Evolutionary conservation across 2,888 invertebrate species (phyloP), one percentile per base, ranked within the genome.

Genomic region (Tortricodes alternella): DNA sequence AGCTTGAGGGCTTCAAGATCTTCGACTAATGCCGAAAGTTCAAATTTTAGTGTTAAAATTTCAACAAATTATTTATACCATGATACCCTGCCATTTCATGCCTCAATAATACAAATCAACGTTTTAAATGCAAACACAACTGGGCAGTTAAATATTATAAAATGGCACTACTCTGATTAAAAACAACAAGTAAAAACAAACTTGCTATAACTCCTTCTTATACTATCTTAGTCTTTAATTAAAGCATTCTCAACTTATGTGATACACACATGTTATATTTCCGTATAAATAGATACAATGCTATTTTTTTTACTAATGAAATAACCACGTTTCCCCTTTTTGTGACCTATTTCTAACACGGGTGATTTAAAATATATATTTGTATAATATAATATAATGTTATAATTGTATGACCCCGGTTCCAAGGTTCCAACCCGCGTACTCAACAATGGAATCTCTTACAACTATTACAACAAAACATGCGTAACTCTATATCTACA

Each of bases 71-170:
- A n/a, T n/a, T 71, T 61, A 66, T 71, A 74, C 70, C 78, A 72
- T 73, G 78, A 81, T 89, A 88, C 89, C 87, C 89, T 89, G 89
- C 85, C 78, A 80, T 82, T 83, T 86, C 82, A 84, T 85, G 85
- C 83, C 85, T 75, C 73, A 72, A 76, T 63, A 62, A 73, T 70
- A 74, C 7, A 60, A 72, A 68, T 21, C 11, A 19, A 13, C 63
- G 57, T 67, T 57, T 48, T 61, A 79, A 85, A 86, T 85, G 83
- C 82, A 82, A 73, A 71, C 66, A 64, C 52, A 66, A 69, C 66
- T 62, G 73, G 74, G 74, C 71, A 70, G 62, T 68, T 65, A 71
- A 58, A 55, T 60, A 68, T 59, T 24, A 58, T 18, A 61, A 65
- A 43, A 48, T 74, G 84, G 81, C 84, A 83, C 83, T 85, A 85